Percentiles rank a stretch among this genome's conserved stretches.
Evolutionary conservation across 2,888 invertebrate genomes (phyloP).

Genomic region (Lasioglossum figueresi): DNA sequence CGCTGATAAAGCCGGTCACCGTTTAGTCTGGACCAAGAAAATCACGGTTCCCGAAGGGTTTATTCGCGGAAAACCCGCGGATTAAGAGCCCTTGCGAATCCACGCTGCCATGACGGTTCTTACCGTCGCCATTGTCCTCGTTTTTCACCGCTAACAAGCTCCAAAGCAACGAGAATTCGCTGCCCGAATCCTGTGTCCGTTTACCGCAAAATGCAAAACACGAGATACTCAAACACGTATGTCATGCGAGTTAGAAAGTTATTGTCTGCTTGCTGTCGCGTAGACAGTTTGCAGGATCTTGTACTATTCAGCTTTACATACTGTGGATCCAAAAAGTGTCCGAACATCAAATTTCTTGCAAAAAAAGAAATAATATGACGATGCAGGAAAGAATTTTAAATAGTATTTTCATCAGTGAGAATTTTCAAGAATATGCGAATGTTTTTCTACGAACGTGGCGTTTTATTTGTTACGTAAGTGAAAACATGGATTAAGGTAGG

Average conservation of each 20-base stretch:
- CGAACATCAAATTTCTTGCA: too few species aligned
- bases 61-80: constrained; percentile 4
- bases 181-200: neutral
- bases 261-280: neutral
- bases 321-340: neutral
- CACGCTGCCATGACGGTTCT: neutral
- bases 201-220: neutral
- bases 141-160: neutral
- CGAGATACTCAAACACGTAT: neutral
- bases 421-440: neutral
- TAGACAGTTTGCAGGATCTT: neutral
- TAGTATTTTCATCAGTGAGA: neutral
- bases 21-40: neutral
- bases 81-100: neutral
- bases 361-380: too few species aligned
- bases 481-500: neutral
- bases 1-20: constrained; percentile 4
- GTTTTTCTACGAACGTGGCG: neutral
- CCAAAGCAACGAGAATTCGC: neutral
- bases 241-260: neutral
- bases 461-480: neutral
- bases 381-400: too few species aligned
- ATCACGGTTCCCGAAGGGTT: neutral
- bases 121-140: neutral
- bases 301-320: neutral